phyloP scores from a whole-genome alignment of 2,797 vertebrate species.

The Paratrypauchen microcephalus region DNA sequence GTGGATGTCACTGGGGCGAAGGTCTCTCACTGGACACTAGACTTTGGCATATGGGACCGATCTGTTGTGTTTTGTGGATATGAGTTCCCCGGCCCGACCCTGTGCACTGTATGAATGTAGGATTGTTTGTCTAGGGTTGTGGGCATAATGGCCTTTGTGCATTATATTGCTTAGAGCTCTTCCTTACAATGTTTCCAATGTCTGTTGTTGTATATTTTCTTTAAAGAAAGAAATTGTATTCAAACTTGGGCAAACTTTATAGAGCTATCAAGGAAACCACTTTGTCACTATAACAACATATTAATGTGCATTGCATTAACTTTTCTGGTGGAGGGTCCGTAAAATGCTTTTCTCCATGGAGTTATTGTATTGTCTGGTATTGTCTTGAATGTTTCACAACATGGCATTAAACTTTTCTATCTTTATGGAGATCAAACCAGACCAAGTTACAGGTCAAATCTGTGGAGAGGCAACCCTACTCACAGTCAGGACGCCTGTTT shows the following conservation, averaged over 20 bases:
- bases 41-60: constrained; percentile 7
- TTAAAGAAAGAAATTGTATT: background rate
- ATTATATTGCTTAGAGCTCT: background rate
- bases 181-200: background rate
- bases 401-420: too few relatives aligned
- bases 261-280: background rate
- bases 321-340: too few relatives aligned
- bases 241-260: background rate
- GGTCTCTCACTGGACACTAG: constrained; percentile 35
- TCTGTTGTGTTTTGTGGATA: constrained; percentile 19
- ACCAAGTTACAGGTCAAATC: too few relatives aligned
- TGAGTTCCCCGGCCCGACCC: constrained; percentile 10
- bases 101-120: background rate
- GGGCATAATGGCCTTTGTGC: constrained; percentile 12
- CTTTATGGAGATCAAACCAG: too few relatives aligned
- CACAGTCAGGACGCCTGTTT: too few relatives aligned
- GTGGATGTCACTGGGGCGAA: constrained; percentile 38
- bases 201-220: background rate
- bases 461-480: too few relatives aligned
- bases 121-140: constrained; percentile 9
- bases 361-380: too few relatives aligned
- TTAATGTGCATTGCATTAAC: background rate
- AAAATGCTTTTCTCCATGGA: too few relatives aligned
- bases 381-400: too few relatives aligned
- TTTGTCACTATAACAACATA: background rate